phyloP scores from a whole-genome alignment of 2,888 invertebrate species.

The Leptogaster cylindrica region DNA sequence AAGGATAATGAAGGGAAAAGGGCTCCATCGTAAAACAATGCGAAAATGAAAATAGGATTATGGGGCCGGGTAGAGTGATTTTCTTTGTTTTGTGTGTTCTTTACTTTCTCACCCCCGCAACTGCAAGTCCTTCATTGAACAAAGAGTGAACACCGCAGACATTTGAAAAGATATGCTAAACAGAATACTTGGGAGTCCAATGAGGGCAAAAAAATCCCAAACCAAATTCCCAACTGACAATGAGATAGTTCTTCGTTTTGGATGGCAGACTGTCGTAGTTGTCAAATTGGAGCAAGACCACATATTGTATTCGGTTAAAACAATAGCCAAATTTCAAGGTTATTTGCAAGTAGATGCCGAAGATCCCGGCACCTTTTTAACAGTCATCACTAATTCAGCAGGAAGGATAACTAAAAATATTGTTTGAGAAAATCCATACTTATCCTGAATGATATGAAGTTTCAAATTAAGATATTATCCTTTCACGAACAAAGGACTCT shows the following conservation, averaged over 20 bases:
- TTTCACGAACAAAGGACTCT: too few species aligned
- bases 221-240: background rate
- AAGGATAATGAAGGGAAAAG: conserved; percentile 26
- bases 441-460: too few species aligned
- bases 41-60: conserved; percentile 31
- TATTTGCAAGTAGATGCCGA: conserved; percentile 20
- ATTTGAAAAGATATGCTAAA: conserved; percentile 24
- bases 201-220: conserved; percentile 15
- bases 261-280: background rate
- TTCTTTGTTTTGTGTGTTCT: conserved; percentile 22
- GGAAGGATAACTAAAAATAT: too few species aligned
- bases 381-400: too few species aligned
- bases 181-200: conserved; percentile 27
- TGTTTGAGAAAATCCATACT: too few species aligned
- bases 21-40: conserved; percentile 30
- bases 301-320: background rate
- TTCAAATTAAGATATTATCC: too few species aligned
- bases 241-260: conserved; percentile 15
- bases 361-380: background rate
- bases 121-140: background rate
- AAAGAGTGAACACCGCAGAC: conserved; percentile 24
- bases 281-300: conserved; percentile 9
- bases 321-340: conserved; percentile 14
- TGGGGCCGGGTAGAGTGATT: conserved; percentile 31
- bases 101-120: background rate